These are phyloP conservation scores for Rhinichthys klamathensis DNA, from an alignment of 2,113 vertebrate species.

Conservation along the genomic window DNA sequence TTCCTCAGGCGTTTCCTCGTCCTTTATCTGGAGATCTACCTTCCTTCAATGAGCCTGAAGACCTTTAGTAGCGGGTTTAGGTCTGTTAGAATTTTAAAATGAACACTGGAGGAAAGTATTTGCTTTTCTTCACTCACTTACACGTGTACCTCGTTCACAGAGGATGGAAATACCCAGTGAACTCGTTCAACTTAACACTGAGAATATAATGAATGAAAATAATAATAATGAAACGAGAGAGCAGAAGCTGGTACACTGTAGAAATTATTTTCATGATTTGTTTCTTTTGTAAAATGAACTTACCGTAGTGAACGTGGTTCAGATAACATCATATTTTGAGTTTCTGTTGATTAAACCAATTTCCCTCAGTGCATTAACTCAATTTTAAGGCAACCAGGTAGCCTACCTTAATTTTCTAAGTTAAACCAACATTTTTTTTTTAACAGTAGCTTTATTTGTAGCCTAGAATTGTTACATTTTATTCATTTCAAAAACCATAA, in stretches of 20 bases:
- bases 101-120: neutral
- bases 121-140: neutral
- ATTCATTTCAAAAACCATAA: neutral
- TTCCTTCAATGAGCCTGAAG: neutral
- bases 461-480: neutral
- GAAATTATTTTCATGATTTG: no score
- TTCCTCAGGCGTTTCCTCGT: neutral
- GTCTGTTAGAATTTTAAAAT: neutral
- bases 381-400: no score
- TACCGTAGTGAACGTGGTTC: no score
- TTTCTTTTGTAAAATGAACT: no score
- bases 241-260: no score
- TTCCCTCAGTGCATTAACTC: no score
- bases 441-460: neutral
- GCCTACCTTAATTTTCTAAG: no score
- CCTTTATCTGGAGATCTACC: neutral
- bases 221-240: neutral
- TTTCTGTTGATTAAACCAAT: no score
- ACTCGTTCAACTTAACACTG: neutral
- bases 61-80: neutral
- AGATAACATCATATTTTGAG: no score
- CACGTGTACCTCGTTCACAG: neutral
- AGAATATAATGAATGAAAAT: neutral
- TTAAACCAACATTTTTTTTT: no score
- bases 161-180: neutral